Evolutionary conservation across 1,140 invertebrate genomes (phyloP).

Genomic region (Tetragonula clypearis): DNA sequence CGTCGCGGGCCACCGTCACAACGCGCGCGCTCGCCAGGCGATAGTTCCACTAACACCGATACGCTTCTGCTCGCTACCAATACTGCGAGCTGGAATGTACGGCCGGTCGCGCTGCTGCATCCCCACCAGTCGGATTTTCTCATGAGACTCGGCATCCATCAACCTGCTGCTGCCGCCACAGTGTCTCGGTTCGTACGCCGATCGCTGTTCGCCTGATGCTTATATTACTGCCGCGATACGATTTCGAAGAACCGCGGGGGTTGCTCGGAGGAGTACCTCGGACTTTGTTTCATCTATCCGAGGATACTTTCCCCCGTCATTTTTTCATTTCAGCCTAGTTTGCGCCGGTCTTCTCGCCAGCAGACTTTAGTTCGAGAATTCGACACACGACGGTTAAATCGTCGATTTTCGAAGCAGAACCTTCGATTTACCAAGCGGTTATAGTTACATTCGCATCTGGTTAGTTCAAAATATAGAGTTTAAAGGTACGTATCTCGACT

Average conservation of each 20-base stretch:
- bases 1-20: constrained; percentile 28
- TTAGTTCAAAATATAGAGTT: not conserved
- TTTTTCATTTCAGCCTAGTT: not conserved
- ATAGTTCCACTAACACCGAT: constrained; percentile 33
- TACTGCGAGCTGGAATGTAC: constrained; percentile 51
- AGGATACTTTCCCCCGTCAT: rapidly evolving
- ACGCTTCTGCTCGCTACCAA: constrained; percentile 30
- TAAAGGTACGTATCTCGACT: not conserved
- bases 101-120: constrained; percentile 49
- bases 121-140: constrained; percentile 66
- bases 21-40: constrained; percentile 1
- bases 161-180: constrained; percentile 69
- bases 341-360: not conserved
- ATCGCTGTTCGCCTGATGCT: constrained; percentile 7
- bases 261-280: too few relatives aligned
- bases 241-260: not conserved
- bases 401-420: not conserved
- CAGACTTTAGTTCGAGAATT: not conserved
- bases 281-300: not conserved
- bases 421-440: not conserved
- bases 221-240: not conserved
- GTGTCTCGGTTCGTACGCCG: constrained; percentile 53
- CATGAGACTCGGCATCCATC: constrained; percentile 70
- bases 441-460: not conserved
- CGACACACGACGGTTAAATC: not conserved